These are phyloP conservation scores for Polypedilum pembai DNA, from an alignment of 1,140 invertebrate genomes.

Conservation along the genomic window DNA sequence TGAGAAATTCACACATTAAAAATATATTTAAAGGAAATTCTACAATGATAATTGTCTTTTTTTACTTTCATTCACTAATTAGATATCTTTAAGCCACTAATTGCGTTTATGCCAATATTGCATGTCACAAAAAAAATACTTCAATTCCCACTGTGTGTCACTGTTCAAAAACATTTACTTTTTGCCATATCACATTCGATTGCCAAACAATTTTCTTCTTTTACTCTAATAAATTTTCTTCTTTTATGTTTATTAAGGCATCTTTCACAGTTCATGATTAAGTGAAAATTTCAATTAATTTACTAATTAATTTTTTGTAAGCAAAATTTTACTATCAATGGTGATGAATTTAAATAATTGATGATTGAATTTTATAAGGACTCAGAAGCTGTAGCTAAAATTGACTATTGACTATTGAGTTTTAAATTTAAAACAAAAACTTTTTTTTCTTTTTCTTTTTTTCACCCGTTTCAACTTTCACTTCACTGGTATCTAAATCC, in stretches of 20 bases:
- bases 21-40: no score
- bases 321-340: neutral
- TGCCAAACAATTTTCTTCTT: neutral
- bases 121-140: neutral
- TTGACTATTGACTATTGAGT: neutral
- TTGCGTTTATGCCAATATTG: neutral
- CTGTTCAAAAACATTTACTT: neutral
- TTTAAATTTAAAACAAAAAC: constrained; percentile 31
- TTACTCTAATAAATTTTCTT: neutral
- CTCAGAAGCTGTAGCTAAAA: neutral
- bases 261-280: neutral
- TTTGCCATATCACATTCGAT: neutral
- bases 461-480: constrained; percentile 29
- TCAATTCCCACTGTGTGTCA: neutral
- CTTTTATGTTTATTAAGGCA: neutral
- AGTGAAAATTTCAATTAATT: no score
- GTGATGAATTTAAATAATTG: neutral
- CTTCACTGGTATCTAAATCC: constrained; percentile 24
- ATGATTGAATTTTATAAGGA: neutral
- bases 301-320: no score
- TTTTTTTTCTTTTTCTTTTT: constrained; percentile 34
- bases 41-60: no score
- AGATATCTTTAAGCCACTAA: constrained; percentile 9
- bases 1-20: no score
- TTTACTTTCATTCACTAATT: no score